phyloP scores from a whole-genome alignment of 2,113 vertebrate genomes.

The Chrysochloris asiatica region DNA sequence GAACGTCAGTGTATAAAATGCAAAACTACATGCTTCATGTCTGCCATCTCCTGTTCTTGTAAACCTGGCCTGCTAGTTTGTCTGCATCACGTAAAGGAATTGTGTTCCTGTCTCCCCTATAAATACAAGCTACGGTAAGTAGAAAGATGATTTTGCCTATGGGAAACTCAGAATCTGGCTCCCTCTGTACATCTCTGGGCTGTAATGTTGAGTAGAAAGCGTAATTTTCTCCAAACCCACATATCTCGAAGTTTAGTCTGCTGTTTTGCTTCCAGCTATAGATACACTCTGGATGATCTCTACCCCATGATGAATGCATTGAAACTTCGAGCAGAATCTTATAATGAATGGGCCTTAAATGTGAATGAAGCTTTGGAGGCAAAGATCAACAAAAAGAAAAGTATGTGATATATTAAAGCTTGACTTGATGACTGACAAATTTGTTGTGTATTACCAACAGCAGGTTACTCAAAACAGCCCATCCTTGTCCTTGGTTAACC shows the following conservation, averaged over 20 bases:
- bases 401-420: conserved; percentile 78
- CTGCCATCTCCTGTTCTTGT: conserved; percentile 93
- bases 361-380: conserved; percentile 93
- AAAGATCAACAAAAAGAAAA: conserved; percentile 93
- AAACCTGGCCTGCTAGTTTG: conserved; percentile 92
- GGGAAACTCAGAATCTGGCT: not conserved
- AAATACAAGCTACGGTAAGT: conserved; percentile 94
- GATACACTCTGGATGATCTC: conserved; percentile 94
- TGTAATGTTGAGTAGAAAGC: not conserved
- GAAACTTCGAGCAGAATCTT: conserved; percentile 91
- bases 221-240: not conserved
- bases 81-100: conserved; percentile 90
- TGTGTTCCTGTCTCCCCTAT: conserved; percentile 91
- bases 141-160: not conserved
- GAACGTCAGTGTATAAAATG: conserved; percentile 96
- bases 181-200: not conserved
- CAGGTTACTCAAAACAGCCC: not conserved
- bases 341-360: conserved; percentile 92
- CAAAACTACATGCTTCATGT: conserved; percentile 98
- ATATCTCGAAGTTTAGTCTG: not conserved
- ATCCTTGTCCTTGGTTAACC: not conserved
- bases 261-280: conserved; percentile 85
- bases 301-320: conserved; percentile 94
- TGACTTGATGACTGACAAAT: not conserved
- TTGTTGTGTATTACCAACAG: not conserved